Conservation (phyloP, 2,888 invertebrate genomes). For the Phaedon cochleariae region DNA sequence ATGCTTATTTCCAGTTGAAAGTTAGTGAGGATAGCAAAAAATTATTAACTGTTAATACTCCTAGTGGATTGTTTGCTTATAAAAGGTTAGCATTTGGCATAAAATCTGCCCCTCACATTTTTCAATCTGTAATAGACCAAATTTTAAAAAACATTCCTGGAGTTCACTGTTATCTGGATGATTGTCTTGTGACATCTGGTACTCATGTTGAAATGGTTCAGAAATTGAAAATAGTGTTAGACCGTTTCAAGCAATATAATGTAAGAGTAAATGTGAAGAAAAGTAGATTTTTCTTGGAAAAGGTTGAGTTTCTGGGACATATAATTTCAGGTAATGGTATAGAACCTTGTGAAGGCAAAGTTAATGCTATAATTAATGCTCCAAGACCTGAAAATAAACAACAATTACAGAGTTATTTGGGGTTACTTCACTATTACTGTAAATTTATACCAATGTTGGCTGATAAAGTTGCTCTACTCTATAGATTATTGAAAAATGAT, state of each 20-base stretch:
- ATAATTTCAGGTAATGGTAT: neutral
- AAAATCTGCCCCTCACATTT: constrained; percentile 18
- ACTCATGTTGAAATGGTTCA: neutral
- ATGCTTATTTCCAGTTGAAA: constrained; percentile 21
- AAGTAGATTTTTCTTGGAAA: constrained; percentile 10
- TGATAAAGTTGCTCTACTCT: no score
- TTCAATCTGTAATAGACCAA: constrained; percentile 24
- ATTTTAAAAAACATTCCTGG: constrained; percentile 18
- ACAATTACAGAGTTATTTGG: no score
- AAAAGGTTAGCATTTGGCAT: constrained; percentile 21
- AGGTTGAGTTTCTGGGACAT: neutral
- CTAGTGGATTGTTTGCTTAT: constrained; percentile 24
- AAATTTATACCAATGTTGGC: no score
- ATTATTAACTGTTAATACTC: constrained; percentile 24
- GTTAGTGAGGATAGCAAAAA: constrained; percentile 13
- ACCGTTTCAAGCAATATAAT: constrained; percentile 7
- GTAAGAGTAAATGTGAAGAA: constrained; percentile 13
- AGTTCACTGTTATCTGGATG: constrained; percentile 25
- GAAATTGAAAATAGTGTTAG: constrained; percentile 12
- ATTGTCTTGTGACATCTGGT: constrained; percentile 14
- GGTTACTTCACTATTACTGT: no score
- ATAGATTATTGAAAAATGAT: no score
- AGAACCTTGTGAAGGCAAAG: neutral
- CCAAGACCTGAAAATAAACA: neutral
- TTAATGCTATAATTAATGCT: neutral